Base-by-base conservation (phyloP, 2,797 vertebrate genomes). In the Peromyscus attwateri region DNA sequence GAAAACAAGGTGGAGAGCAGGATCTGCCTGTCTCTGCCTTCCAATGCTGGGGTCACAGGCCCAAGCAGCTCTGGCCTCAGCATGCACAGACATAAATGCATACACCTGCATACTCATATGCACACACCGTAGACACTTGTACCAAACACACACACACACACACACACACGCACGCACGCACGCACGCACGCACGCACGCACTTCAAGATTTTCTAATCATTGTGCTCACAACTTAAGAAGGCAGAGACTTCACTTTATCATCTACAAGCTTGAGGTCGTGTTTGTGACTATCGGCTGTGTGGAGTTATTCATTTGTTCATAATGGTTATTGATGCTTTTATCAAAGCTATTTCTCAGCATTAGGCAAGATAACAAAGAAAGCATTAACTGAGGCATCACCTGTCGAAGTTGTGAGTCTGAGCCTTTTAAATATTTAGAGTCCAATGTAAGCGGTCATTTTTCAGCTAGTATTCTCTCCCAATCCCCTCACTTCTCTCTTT, bases 181-280 rank as follows among this genome's bases (percentile, higher is more conserved):
- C 40, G 55, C 31, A 40, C 40, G 46, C 40, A 75, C 23, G 46
- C 34, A 34, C 49, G 55, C 3, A 34, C 4, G 40, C 40, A 17
- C 0, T 40, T 46, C 27, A 52, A 70, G 13, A 31, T 37, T 90
- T 90, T 95, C n/a, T 71, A 89, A 77, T 87, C 31, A 75, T 43
- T 75, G 34, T 29, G 68, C 37, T 89, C 49, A 81, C 37, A 92
- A 87, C 93, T 96, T 94, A 90, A 97, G 55, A 71, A 97, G 43
- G 64, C 95, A 91, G 14, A 2, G 52, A 64, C 89, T 87, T 92
- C 40, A 43, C 80, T 84, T 29, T 77, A 88, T 92, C 87, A 81
- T 19, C 52, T 0, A 60, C 17, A 19, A 4, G 87, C 89, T 66
- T 92, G 37, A 80, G 19, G 49, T 3, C 94, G 11, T 25, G 2